These are phyloP conservation scores for Staurois parvus DNA, from an alignment of 2,797 vertebrate genomes.

Conservation along the genomic window DNA sequence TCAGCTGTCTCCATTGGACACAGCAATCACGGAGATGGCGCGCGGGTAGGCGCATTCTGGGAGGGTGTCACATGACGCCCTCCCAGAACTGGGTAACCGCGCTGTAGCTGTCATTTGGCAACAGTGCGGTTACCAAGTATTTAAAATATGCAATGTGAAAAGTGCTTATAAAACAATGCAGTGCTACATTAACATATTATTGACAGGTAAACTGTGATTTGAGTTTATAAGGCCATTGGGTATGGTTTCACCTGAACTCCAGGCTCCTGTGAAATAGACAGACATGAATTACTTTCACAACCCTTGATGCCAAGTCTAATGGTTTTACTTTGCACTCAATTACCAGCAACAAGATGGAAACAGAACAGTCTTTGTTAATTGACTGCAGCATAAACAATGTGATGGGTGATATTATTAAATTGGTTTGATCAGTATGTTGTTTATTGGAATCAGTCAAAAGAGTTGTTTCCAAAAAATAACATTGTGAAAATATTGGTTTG, in stretches of 20 bases:
- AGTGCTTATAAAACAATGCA: conserved; percentile 20
- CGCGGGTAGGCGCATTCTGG: too few relatives aligned
- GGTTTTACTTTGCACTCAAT: conserved; percentile 61
- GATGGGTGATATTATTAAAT: conserved; percentile 37
- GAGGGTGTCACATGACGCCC: too few relatives aligned
- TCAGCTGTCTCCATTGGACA: too few relatives aligned
- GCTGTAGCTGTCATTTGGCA: too few relatives aligned
- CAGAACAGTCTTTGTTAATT: conserved; percentile 44
- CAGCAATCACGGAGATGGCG: too few relatives aligned
- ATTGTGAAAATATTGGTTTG: conserved; percentile 20
- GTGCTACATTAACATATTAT: conserved; percentile 40
- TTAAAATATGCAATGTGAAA: conserved; percentile 23
- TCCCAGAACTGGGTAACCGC: too few relatives aligned
- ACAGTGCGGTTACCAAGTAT: too few relatives aligned
- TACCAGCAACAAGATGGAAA: conserved; percentile 58
- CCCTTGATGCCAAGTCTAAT: conserved; percentile 38
- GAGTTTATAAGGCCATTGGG: conserved; percentile 43
- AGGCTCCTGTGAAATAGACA: conserved; percentile 38
- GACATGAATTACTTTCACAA: conserved; percentile 57
- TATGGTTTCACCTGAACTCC: conserved; percentile 55
- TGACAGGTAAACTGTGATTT: conserved; percentile 50
- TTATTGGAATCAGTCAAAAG: conserved; percentile 20
- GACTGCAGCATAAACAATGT: conserved; percentile 25
- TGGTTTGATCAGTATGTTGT: conserved; percentile 29
- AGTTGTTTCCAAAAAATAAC: conserved; percentile 6